Evolutionary conservation across 30 jellyfish, hydroid and myxozoan species (phyloP).

Genomic region (Turritopsis rubra): DNA sequence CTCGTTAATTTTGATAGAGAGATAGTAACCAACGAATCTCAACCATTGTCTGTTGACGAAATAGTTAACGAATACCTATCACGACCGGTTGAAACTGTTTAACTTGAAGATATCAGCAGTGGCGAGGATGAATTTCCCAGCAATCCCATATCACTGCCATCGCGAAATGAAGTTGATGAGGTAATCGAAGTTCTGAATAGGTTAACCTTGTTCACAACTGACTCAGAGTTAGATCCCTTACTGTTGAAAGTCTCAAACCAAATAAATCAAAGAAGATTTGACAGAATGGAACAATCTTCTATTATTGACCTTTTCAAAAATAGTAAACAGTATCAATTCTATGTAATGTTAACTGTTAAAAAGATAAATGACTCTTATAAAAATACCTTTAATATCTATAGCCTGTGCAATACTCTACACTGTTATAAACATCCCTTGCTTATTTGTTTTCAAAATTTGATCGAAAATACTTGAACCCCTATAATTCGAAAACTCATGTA

Average conservation of each 20-base stretch:
- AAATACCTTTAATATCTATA: no score
- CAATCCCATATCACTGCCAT: conserved; percentile 23
- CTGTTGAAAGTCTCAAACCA: conserved; percentile 34
- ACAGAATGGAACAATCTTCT: conserved; percentile 26
- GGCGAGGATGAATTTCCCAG: conserved; percentile 42
- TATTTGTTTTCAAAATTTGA: no score
- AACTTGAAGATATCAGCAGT: conserved; percentile 32
- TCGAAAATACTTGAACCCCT: no score
- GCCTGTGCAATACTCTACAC: no score
- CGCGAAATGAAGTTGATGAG: no score
- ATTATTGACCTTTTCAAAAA: conserved; percentile 8
- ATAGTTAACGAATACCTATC: conserved; percentile 32
- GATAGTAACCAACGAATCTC: conserved; percentile 43
- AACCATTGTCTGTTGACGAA: conserved; percentile 37
- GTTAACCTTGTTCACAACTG: conserved; percentile 31
- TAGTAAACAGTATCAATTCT: neutral
- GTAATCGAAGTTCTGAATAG: conserved; percentile 28
- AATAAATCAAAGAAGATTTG: conserved; percentile 39
- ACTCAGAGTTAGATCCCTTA: conserved; percentile 34
- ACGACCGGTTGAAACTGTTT: conserved; percentile 4
- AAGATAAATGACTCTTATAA: neutral
- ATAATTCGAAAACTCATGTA: no score
- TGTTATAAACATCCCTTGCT: no score
- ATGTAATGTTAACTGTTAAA: neutral
- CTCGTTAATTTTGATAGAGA: conserved; percentile 43